A percentile compares a stretch with the other conserved stretches of the same genome.
Evolutionary conservation across 2,113 vertebrate species (phyloP).

Genomic region (Chaenocephalus aceratus): DNA sequence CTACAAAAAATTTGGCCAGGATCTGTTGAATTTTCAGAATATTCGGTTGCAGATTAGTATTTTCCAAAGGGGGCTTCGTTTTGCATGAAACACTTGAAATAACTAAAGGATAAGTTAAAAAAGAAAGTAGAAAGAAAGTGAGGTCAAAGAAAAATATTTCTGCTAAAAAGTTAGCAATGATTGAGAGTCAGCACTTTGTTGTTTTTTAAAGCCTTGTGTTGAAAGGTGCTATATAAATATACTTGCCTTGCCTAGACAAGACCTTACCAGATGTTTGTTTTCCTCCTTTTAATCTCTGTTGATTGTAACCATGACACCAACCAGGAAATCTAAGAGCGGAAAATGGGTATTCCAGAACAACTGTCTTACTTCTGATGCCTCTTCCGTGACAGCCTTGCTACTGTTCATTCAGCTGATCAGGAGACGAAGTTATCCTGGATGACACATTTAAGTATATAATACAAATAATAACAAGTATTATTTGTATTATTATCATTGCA

Average conservation of each 20-base stretch:
- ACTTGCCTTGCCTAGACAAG: not conserved
- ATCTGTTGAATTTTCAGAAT: no score
- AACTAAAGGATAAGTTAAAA: no score
- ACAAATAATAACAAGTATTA: not conserved
- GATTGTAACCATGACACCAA: conserved; percentile 14
- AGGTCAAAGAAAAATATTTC: no score
- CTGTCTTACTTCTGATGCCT: not conserved
- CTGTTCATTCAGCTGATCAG: conserved; percentile 11
- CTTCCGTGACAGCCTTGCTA: not conserved
- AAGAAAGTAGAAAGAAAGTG: no score
- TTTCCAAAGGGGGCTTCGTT: no score
- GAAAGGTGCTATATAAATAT: no score
- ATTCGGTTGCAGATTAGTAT: no score
- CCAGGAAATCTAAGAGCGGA: conserved; percentile 25
- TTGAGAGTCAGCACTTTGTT: no score
- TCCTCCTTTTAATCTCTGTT: not conserved
- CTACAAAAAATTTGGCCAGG: no score
- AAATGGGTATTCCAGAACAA: conserved; percentile 27
- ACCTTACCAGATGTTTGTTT: conserved; percentile 39
- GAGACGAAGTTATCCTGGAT: conserved; percentile 18
- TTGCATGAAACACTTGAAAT: no score
- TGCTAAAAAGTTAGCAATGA: no score
- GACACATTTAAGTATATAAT: conserved; percentile 23
- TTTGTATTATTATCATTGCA: not conserved
- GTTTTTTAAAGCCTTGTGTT: no score